Base-by-base conservation (phyloP, 2,888 invertebrate genomes). In the Trypoxylon attenuatum region DNA sequence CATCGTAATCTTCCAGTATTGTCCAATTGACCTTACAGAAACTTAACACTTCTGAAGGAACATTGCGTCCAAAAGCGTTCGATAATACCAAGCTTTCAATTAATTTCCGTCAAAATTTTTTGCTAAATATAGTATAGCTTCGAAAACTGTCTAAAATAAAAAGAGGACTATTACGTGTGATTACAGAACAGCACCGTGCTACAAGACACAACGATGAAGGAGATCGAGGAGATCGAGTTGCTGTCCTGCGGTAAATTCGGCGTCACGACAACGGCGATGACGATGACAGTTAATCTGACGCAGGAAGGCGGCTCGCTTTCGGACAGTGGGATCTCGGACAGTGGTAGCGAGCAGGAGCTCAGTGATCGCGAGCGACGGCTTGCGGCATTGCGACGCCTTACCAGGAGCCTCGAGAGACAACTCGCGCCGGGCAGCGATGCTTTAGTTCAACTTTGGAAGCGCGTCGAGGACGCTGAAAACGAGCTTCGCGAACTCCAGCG, bases 321-420 rank as follows among this genome's bases (percentile, higher is more conserved):
- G 0, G 93, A 94, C 88, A 93, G 93, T 23, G 94, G 94, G n/a
- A 93, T 94, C 76, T 93, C 93, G 5, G 94, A 94, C 83, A 93
- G 93, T 61, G 93, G 93, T 79, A 93, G 90, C 81, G 90, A 88
- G 88, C 92, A 92, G 69, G 93, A 86, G 87, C 88, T 87, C 52
- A 90, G 90, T 70, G 91, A 92, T 57, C 89, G 94, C 29, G 93
- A 93, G 69, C 89, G 91, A 27, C 89, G 93, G 1, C 87, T 94
- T 33, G 89, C 91, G n/a, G 92, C 91, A 0, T 88, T 94, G 59
- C 88, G 92, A 27, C 90, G 92, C 58, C 87, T 93, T 38, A 93
- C 92, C 5, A 89, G 92, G 8, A 90, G 91, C 39, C 86, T 94
- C 77, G 93, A 93, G 81, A 90, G 90, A 1, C 91, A 92, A 23